A percentile compares a stretch with the other conserved stretches of the same genome.
Evolutionary conservation across 2,888 invertebrate genomes (phyloP).

Genomic region (Athalia circularis): DNA sequence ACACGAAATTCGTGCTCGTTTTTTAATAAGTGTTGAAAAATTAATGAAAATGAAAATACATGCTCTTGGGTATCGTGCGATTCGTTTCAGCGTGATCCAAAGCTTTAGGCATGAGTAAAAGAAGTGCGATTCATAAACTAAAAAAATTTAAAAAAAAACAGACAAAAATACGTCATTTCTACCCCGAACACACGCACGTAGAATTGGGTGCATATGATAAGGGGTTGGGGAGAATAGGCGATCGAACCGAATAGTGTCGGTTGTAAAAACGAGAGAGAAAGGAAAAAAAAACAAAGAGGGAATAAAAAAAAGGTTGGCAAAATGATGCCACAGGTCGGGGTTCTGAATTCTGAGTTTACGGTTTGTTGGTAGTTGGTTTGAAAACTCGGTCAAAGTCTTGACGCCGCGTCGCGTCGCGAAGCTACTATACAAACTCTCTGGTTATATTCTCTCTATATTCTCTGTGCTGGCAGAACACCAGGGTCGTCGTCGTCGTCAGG

Average conservation of each 20-base stretch:
- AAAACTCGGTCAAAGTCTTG: conserved; percentile 74
- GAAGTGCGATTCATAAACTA: no score
- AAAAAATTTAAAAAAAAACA: no score
- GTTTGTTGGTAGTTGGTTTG: conserved; percentile 63
- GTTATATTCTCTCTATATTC: conserved; percentile 10
- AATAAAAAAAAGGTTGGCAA: conserved; percentile 1
- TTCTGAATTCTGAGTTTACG: conserved; percentile 47
- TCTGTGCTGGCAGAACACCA: background rate
- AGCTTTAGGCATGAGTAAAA: background rate
- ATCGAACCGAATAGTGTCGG: background rate
- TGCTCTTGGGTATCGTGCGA: conserved; percentile 35
- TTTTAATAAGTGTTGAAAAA: no score
- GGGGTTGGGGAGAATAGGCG: background rate
- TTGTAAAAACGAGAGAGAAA: background rate
- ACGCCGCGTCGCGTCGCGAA: conserved; percentile 58
- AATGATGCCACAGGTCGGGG: conserved; percentile 44
- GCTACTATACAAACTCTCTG: conserved; percentile 34
- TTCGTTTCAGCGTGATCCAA: conserved; percentile 2
- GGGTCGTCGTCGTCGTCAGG: conserved; percentile 15
- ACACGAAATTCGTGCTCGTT: no score
- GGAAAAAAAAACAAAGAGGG: background rate
- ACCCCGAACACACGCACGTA: no score
- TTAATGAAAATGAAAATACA: background rate
- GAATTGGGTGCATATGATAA: no score
- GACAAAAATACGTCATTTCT: no score